Conservation (phyloP, 1,140 invertebrate genomes). For the Leptestheria dahalacensis region DNA sequence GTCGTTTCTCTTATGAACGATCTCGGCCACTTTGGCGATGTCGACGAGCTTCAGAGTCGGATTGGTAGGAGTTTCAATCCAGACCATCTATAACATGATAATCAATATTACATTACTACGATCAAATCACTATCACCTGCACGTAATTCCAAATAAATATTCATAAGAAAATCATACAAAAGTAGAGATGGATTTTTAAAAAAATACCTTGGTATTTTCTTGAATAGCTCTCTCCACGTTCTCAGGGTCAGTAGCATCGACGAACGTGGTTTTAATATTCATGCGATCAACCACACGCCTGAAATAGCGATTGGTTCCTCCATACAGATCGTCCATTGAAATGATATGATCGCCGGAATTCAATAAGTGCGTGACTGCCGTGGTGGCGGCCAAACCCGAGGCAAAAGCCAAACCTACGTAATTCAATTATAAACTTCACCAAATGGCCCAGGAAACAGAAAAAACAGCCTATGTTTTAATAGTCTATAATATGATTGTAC, state of each 20-base stretch:
- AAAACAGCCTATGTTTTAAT: neutral
- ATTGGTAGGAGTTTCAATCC: slow-evolving; percentile 98
- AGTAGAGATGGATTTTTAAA: neutral
- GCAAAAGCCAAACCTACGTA: slow-evolving; percentile 53
- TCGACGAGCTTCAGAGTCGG: slow-evolving; percentile 83
- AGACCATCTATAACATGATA: slow-evolving; percentile 55
- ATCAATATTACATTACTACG: neutral
- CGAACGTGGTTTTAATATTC: slow-evolving; percentile 57
- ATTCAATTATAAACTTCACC: neutral
- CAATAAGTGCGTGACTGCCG: slow-evolving; percentile 55
- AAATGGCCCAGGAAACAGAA: neutral
- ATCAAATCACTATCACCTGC: neutral
- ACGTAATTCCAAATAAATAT: neutral
- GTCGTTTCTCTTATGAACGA: slow-evolving; percentile 42
- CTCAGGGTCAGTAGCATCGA: slow-evolving; percentile 57
- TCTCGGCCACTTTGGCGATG: slow-evolving; percentile 54
- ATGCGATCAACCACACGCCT: slow-evolving; percentile 42
- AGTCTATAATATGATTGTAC: neutral
- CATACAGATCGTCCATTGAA: slow-evolving; percentile 87
- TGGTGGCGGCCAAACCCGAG: slow-evolving; percentile 77
- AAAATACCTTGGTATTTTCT: slow-evolving; percentile 65
- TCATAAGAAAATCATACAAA: too few relatives aligned
- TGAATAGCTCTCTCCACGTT: slow-evolving; percentile 52
- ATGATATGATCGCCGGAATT: slow-evolving; percentile 78
- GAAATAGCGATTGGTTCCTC: slow-evolving; percentile 62